Evolutionary conservation across 2,797 vertebrate species (phyloP).

Genomic region (Anguilla megastoma): DNA sequence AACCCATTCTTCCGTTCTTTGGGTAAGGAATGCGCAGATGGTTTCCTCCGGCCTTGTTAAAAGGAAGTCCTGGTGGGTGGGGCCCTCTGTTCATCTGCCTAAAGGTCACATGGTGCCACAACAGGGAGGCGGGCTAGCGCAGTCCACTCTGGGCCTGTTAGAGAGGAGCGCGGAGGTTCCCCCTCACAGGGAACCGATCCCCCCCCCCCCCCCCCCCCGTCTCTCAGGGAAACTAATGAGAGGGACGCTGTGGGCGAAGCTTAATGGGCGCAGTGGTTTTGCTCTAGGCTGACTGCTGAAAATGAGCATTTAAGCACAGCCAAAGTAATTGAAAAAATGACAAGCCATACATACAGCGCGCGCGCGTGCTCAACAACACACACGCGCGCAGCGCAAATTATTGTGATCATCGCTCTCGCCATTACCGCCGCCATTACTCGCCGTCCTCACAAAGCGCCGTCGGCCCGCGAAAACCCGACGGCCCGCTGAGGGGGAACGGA

Average conservation of each 20-base stretch:
- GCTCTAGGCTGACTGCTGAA: conserved; percentile 75
- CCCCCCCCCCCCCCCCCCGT: conserved; percentile 49
- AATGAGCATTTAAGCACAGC: conserved; percentile 79
- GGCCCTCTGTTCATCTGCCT: background rate
- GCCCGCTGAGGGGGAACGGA: background rate
- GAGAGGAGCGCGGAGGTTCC: conserved; percentile 48
- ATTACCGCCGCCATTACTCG: conserved; percentile 53
- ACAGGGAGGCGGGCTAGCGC: background rate
- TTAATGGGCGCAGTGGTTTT: conserved; percentile 73
- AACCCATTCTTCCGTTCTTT: background rate
- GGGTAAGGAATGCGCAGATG: background rate
- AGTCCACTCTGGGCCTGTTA: background rate
- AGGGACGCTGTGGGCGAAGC: conserved; percentile 70
- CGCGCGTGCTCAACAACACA: conserved; percentile 9
- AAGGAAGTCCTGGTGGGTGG: background rate
- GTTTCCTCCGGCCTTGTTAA: background rate
- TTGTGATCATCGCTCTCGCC: conserved; percentile 73
- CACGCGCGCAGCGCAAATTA: conserved; percentile 60
- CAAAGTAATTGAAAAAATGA: conserved; percentile 81
- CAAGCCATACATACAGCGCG: conserved; percentile 63
- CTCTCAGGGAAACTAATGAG: conserved; percentile 75
- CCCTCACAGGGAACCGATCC: conserved; percentile 47
- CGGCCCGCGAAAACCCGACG: background rate
- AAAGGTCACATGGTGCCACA: background rate
- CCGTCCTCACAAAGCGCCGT: conserved; percentile 16